Base-by-base conservation (phyloP, 64 coral and sea anemone species). In the Pocillopora damicornis region DNA sequence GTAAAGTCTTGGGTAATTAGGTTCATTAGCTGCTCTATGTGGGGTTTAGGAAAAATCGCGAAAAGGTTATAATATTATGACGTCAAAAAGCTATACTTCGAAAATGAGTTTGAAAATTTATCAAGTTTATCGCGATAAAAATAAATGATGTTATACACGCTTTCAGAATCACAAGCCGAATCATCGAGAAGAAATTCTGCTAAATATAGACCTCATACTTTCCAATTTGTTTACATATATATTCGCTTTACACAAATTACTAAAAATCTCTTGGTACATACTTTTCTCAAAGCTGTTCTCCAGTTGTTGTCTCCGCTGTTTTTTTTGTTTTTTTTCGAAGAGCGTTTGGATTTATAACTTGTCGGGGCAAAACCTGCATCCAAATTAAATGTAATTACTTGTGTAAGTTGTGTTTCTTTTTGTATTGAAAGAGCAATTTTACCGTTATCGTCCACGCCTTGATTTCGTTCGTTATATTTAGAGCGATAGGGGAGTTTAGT, bases 31-130 rank as follows among this genome's bases (percentile, higher is more conserved):
- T 5, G 38, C 35, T 18, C 36, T 51, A 66, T 37, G 37, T 68
- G 63, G 1, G 42, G 80, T 68, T 42, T 42, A 42, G 51, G 11
- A 37, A 58, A 57, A 18, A 18, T 5, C 17, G 58, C 5, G 56
- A 77, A 77, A 56, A 23, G 61, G 18, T 11, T 22, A 67, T 23
- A 85, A 72, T 30, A 71, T 30, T 71, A 20, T 72, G 81, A 85
- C 81, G 66, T 73, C 80, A 73, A 85, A 72, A 11, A 38, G 15
- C 62, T 56, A 51, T 67, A 83, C 80, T 42, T 83, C 61, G 14
- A 83, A 38, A 68, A 67, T 63, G 79, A 81, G 63, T 62, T 80
- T 62, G 59, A 63, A 81, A 81, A 36, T 81, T 81, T 81, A 36
- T 6, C 30, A 81, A 25, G 57, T 79, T 79, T 79, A 79, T 79